phyloP scores from a whole-genome alignment of 2,797 vertebrate genomes.

The Enteromius paludinosus region DNA sequence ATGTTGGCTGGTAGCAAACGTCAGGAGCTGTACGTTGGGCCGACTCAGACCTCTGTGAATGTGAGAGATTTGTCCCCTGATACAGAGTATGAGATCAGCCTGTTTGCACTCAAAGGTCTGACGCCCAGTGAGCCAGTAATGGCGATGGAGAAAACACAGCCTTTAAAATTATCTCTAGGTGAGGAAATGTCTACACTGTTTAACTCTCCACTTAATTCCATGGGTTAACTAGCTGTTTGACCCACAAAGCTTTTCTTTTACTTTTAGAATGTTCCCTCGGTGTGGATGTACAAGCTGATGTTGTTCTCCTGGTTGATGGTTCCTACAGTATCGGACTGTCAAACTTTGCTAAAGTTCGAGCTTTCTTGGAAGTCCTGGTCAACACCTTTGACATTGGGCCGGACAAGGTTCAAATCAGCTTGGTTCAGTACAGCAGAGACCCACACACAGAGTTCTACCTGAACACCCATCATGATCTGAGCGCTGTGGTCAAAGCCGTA shows the following conservation, averaged over 20 bases:
- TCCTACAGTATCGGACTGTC: constrained; percentile 96
- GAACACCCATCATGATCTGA: constrained; percentile 86
- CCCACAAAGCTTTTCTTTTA: constrained; percentile 47
- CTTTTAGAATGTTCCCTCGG: constrained; percentile 91
- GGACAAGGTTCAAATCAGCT: constrained; percentile 92
- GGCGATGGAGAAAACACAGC: constrained; percentile 87
- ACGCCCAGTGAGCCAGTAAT: constrained; percentile 85
- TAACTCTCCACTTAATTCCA: not conserved
- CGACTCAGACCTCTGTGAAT: constrained; percentile 80
- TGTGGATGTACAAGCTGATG: constrained; percentile 93
- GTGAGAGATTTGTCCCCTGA: constrained; percentile 89
- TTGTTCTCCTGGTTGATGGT: constrained; percentile 97
- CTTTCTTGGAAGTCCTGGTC: constrained; percentile 93
- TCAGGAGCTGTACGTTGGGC: constrained; percentile 85
- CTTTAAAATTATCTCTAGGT: constrained; percentile 89
- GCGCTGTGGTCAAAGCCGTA: constrained; percentile 88
- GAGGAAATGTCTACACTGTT: constrained; percentile 64
- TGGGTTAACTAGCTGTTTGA: not conserved
- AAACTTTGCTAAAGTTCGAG: constrained; percentile 96
- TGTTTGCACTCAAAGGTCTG: constrained; percentile 88
- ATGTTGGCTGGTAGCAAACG: constrained; percentile 83
- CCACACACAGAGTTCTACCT: constrained; percentile 93
- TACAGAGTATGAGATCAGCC: constrained; percentile 88
- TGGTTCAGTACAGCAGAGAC: constrained; percentile 97
- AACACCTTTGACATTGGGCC: constrained; percentile 93